Percentiles rank a stretch among this genome's conserved stretches.
Evolutionary conservation across 1,140 invertebrate species (phyloP).

Genomic region (Mya arenaria): DNA sequence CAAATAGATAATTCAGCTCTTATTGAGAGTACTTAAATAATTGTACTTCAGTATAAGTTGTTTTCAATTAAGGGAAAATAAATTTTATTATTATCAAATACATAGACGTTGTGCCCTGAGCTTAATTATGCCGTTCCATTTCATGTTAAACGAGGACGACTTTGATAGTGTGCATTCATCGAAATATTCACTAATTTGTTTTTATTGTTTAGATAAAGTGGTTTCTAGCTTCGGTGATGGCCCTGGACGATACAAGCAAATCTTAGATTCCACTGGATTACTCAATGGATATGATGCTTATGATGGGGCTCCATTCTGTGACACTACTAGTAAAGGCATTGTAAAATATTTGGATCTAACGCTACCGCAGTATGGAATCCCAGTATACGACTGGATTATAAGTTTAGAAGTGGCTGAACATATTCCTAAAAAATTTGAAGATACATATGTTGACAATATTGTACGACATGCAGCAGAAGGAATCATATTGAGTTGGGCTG

Average conservation of each 20-base stretch:
- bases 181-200: too few relatives aligned
- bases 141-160: too few relatives aligned
- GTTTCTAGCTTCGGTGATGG: conserved; percentile 50
- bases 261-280: not conserved
- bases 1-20: too few relatives aligned
- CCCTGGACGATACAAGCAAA: conserved; percentile 35
- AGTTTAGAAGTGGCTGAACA: conserved; percentile 58
- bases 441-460: conserved; percentile 50
- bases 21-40: too few relatives aligned
- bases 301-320: conserved; percentile 44
- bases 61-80: too few relatives aligned
- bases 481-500: conserved; percentile 52
- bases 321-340: conserved; percentile 31
- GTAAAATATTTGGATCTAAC: conserved; percentile 52
- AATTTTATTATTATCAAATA: too few relatives aligned
- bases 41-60: too few relatives aligned
- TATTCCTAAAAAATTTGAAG: conserved; percentile 35
- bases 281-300: conserved; percentile 41
- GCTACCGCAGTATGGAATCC: conserved; percentile 48
- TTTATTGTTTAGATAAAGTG: conserved; percentile 23
- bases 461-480: conserved; percentile 48
- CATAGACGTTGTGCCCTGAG: too few relatives aligned
- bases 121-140: too few relatives aligned
- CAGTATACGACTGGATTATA: conserved; percentile 49
- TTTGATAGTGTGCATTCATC: too few relatives aligned